phyloP scores from a whole-genome alignment of 1,140 invertebrate species.

The Harlomillsia oculata region DNA sequence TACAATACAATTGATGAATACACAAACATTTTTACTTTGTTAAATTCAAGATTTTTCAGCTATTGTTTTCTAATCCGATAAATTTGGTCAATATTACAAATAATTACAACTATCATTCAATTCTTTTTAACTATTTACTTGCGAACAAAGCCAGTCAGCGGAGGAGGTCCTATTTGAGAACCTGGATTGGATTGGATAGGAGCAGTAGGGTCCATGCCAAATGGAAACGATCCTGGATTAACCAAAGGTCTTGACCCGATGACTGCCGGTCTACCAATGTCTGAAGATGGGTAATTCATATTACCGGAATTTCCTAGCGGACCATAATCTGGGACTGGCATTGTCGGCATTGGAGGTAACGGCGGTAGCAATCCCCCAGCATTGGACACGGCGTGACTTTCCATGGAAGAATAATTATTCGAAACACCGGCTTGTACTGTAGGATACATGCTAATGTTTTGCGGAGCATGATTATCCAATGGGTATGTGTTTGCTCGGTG shows the following conservation, averaged over 20 bases:
- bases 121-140: too few species aligned
- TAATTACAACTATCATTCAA: too few species aligned
- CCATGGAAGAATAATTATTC: neutral
- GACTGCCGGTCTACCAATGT: neutral
- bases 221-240: neutral
- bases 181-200: constrained; percentile 37
- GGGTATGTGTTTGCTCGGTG: neutral
- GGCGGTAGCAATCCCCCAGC: neutral
- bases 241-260: neutral
- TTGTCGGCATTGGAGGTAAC: neutral
- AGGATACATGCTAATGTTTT: neutral
- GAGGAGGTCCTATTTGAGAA: constrained; percentile 49
- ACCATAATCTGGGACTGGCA: constrained; percentile 5
- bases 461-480: neutral
- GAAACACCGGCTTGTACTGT: neutral
- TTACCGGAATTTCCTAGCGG: neutral
- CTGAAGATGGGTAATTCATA: neutral
- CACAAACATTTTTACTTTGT: too few species aligned
- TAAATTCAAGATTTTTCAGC: too few species aligned
- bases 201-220: constrained; percentile 47
- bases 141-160: constrained; percentile 48
- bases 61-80: too few species aligned
- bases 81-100: too few species aligned
- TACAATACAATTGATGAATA: too few species aligned
- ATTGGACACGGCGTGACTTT: neutral